These are phyloP conservation scores for Tympanoctomys barrerae DNA, from an alignment of 2,797 vertebrate genomes.

Conservation along the genomic window DNA sequence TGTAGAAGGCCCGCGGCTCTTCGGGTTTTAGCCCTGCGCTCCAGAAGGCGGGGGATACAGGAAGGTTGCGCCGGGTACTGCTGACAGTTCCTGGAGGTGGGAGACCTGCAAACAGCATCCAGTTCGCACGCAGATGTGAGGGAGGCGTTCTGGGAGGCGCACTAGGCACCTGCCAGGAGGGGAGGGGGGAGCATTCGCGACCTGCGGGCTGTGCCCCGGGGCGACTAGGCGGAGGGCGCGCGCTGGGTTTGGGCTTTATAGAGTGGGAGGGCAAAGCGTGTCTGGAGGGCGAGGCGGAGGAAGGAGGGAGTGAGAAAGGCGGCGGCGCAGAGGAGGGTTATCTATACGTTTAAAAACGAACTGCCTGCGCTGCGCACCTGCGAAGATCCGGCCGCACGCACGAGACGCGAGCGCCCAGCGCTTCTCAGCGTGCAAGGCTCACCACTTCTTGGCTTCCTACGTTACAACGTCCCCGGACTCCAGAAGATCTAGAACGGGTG, in stretches of 20 bases:
- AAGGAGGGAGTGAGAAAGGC: constrained; percentile 85
- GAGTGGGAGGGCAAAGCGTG: constrained; percentile 72
- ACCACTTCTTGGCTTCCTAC: constrained; percentile 23
- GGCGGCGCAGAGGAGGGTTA: constrained; percentile 75
- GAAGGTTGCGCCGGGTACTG: background rate
- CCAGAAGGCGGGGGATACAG: background rate
- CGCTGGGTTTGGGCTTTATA: background rate
- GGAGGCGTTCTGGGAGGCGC: background rate
- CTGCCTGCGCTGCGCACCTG: background rate
- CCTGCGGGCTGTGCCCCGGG: background rate
- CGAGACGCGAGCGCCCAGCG: constrained; percentile 70
- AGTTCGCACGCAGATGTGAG: background rate
- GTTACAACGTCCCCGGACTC: background rate
- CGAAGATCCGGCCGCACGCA: constrained; percentile 69
- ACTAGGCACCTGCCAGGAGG: background rate
- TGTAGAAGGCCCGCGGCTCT: background rate
- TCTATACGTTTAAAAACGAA: constrained; percentile 74
- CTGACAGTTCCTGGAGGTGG: background rate
- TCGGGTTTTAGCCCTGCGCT: background rate
- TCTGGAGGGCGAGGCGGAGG: constrained; percentile 69
- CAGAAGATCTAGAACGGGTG: background rate
- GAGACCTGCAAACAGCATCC: background rate
- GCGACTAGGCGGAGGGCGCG: background rate
- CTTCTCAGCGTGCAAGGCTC: constrained; percentile 70
- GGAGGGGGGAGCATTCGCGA: background rate